Evolutionary conservation across 1,140 invertebrate genomes (phyloP).

Genomic region (Bombus superbus): DNA sequence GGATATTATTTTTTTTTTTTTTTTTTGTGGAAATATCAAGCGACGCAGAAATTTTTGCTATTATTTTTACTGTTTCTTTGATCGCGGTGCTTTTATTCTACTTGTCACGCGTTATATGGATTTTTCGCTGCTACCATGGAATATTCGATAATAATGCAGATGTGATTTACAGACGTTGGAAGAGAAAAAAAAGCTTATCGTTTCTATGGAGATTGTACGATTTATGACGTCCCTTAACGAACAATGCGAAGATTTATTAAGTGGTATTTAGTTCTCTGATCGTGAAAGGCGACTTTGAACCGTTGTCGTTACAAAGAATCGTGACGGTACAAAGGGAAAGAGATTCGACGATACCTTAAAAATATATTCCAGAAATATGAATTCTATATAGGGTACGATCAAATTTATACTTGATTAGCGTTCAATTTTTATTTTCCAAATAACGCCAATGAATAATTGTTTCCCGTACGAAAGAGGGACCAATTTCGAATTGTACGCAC

Average conservation of each 20-base stretch:
- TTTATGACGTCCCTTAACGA: background rate
- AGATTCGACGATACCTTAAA: background rate
- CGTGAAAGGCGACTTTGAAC: background rate
- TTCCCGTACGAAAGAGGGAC: too few relatives aligned
- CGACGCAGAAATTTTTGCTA: background rate
- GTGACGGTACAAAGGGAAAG: background rate
- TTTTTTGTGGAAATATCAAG: background rate
- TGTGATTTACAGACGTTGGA: background rate
- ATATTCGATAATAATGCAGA: conserved; percentile 17
- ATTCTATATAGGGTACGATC: background rate
- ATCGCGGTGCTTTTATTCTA: background rate
- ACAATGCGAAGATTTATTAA: conserved; percentile 3
- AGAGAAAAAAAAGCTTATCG: background rate
- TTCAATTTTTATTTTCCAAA: background rate
- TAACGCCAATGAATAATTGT: background rate
- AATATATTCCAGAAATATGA: background rate
- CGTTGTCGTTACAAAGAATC: background rate
- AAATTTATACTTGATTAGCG: background rate
- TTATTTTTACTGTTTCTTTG: background rate
- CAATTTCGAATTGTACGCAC: background rate
- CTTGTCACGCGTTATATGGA: background rate
- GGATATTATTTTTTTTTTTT: background rate
- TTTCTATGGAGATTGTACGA: background rate
- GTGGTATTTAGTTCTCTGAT: background rate
- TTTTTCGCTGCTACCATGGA: background rate